A percentile compares a stretch with the other conserved stretches of the same genome.
These are phyloP conservation scores for Rhabdomys pumilio DNA, from an alignment of 2,797 vertebrate genomes.

Conservation along the genomic window DNA sequence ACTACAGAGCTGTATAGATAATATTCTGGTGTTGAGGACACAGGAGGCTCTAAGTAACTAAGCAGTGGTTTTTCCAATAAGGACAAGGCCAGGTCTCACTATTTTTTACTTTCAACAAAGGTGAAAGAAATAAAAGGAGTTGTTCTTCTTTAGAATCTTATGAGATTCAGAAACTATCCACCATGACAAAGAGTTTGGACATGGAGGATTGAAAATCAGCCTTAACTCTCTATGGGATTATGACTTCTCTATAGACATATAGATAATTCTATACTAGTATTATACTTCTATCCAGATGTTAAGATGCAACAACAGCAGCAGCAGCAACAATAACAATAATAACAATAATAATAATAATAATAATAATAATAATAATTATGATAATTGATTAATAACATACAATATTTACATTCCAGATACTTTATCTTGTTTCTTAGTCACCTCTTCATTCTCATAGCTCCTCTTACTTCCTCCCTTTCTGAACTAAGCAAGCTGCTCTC, in stretches of 20 bases:
- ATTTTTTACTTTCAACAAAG: background rate
- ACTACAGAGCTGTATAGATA: background rate
- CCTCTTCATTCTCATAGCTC: background rate
- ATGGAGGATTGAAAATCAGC: background rate
- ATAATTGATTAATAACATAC: background rate
- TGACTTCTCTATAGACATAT: too few relatives aligned
- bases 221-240: background rate
- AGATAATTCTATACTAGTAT: background rate
- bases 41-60: background rate
- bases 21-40: background rate
- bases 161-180: background rate
- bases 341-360: too few relatives aligned
- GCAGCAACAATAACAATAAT: too few relatives aligned
- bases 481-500: background rate
- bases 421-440: background rate
- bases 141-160: background rate
- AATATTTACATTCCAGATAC: background rate
- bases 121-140: background rate
- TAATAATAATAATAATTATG: too few relatives aligned
- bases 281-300: background rate
- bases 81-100: background rate
- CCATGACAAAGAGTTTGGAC: background rate
- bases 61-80: background rate
- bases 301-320: background rate
- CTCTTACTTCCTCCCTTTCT: background rate